These are phyloP conservation scores for Rutilus rutilus DNA, from an alignment of 2,113 vertebrate genomes.

Conservation along the genomic window DNA sequence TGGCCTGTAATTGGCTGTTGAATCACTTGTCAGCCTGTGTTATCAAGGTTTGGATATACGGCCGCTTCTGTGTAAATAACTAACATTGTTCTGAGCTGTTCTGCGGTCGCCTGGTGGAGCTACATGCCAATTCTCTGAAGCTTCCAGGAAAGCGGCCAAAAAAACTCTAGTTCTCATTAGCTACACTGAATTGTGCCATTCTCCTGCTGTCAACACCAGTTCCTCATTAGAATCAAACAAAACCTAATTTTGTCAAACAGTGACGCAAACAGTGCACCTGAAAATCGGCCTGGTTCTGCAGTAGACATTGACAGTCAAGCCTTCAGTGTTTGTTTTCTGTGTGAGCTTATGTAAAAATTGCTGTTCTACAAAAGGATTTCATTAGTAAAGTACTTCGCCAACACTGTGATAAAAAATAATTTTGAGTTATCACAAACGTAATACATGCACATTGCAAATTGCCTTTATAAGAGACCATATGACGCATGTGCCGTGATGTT, in stretches of 20 bases:
- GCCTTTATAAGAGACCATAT: background rate
- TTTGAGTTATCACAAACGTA: background rate
- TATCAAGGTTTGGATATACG: background rate
- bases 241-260: constrained; percentile 20
- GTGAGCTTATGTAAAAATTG: background rate
- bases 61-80: background rate
- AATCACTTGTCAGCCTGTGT: background rate
- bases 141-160: constrained; percentile 35
- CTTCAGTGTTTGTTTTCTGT: background rate
- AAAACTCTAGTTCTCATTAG: constrained; percentile 37
- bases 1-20: background rate
- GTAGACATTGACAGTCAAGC: background rate
- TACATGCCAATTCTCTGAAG: background rate
- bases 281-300: background rate
- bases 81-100: background rate
- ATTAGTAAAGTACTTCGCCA: background rate
- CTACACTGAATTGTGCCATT: constrained; percentile 33
- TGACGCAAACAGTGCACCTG: background rate
- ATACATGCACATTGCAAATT: background rate
- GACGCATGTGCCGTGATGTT: background rate
- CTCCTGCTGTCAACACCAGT: constrained; percentile 44
- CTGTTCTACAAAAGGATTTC: background rate
- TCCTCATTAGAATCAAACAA: constrained; percentile 36
- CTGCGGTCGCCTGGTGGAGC: constrained; percentile 3
- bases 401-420: background rate